Base-by-base conservation (phyloP, 30 jellyfish, hydroid and myxozoan genomes). In the Aurelia sp. region DNA sequence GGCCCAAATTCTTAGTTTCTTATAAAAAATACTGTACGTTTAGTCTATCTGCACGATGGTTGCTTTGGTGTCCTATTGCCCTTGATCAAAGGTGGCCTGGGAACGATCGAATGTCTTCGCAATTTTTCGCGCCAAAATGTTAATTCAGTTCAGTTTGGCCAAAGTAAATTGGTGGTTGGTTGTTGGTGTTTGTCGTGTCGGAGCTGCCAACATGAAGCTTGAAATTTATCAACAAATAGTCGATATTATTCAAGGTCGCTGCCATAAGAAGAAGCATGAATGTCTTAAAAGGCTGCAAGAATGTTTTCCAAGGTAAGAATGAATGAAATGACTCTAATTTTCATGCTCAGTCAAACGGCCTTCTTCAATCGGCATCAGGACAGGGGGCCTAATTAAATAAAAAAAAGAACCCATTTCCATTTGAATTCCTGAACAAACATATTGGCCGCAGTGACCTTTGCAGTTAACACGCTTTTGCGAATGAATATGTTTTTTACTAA, bases 121-220 rank as follows among this genome's bases (percentile, higher is more conserved):
- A 7, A 44, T 44, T 44, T 59, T 59, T 59, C 69, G 69, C 69
- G 69, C 69, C 69, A 59, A 59, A 59, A 59, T 18, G 69, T 21
- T 11, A 59, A 59, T 11, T 18, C 16, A 21, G 1, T 6, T 21
- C 6, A 59, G 69, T 37, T 37, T 37, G 50, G 69, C 23, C 23
- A 3, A n/a, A 12, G 69, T n/a, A 4, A 4, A 5, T 58, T 17
- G 20, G 23, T 58, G 0, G 23, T 58, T 58, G 33, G 23, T 12
- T 13, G 31, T 0, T 0, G 69, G 4, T 66, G 50, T n/a, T 22
- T 16, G 50, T 66, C 12, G 1, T 71, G 16, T 37, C 20, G 30
- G 33, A 18, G 69, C 69, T 59, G 23, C 69, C 3, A 60, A 69
- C 55, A 84, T 84, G 93, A 84, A 84, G 75, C 65, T 71, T 20